Base-by-base conservation (phyloP, 2,888 invertebrate genomes). In the Torymus texanus region DNA sequence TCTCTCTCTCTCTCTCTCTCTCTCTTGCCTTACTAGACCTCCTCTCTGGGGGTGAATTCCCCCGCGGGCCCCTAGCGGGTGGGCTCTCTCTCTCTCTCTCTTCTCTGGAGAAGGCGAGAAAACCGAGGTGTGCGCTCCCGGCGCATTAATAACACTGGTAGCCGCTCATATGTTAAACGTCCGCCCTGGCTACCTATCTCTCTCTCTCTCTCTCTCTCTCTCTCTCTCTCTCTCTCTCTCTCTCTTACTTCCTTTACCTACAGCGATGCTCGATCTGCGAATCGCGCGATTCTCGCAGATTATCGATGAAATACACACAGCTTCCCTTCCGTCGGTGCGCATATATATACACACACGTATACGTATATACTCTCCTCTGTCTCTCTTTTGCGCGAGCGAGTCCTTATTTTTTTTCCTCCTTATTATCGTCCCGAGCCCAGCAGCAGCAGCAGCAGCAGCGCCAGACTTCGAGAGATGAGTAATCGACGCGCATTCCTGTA, bases 131-230 rank as follows among this genome's bases (percentile, higher is more conserved):
- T 8, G 80, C n/a, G 18, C 75, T 63, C 41, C 58, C 24, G 73
- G 71, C 50, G 88, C 88, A 90, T 90, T 90, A 90, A 90, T 90
- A 90, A 90, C 88, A 88, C 89, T 88, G 88, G 89, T 89, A 90
- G 89, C 89, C 85, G 87, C 86, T 89, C 88, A 89, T 90, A 89
- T 90, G 89, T 90, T 90, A 90, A 89, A 90, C 88, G 90, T 90
- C 90, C 87, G 87, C 88, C 88, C 88, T 84, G 86, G 79, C 79
- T 79, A 81, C 82, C 59, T 58, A 16, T 58, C 16, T 58, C 24
- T 61, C 61, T n/a, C n/a, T n/a, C n/a, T n/a, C n/a, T n/a, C n/a
- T n/a, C n/a, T n/a, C n/a, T n/a, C n/a, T n/a, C n/a, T n/a, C n/a
- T n/a, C n/a, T 61, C 24, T 51, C 73, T 51, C 51, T 73, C 73